These are phyloP conservation scores for Heliconius hewitsoni DNA, from an alignment of 1,140 invertebrate species.

Conservation along the genomic window DNA sequence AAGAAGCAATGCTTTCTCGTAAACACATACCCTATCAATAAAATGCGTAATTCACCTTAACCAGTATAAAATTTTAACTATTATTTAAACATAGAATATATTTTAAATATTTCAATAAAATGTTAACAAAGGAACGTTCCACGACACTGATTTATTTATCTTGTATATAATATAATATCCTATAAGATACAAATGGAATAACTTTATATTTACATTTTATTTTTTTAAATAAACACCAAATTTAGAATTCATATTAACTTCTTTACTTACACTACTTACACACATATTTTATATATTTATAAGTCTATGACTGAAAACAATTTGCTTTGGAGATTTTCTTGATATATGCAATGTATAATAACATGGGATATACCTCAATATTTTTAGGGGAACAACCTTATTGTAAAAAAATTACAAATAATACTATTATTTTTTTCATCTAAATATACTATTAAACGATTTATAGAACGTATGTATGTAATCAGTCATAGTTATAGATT, in stretches of 20 bases:
- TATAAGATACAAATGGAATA: slow-evolving; percentile 65
- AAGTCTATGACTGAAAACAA: slow-evolving; percentile 33
- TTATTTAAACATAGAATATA: slow-evolving; percentile 61
- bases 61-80: slow-evolving; percentile 55
- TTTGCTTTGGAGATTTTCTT: background rate
- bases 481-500: slow-evolving; percentile 27
- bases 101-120: slow-evolving; percentile 65
- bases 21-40: slow-evolving; percentile 17
- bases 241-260: slow-evolving; percentile 55
- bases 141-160: slow-evolving; percentile 60
- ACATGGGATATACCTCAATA: background rate
- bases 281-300: slow-evolving; percentile 43
- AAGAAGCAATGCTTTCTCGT: too few relatives aligned
- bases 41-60: slow-evolving; percentile 59
- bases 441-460: slow-evolving; percentile 6
- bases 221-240: slow-evolving; percentile 48
- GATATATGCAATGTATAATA: slow-evolving; percentile 1
- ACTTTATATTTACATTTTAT: slow-evolving; percentile 57
- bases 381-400: background rate
- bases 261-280: slow-evolving; percentile 49
- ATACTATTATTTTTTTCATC: slow-evolving; percentile 3
- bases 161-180: slow-evolving; percentile 57
- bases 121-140: slow-evolving; percentile 69
- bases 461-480: slow-evolving; percentile 15
- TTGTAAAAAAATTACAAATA: slow-evolving; percentile 9